Conservation (phyloP, 2,797 vertebrate genomes). For the Lepidocolaptes lacrymiger region DNA sequence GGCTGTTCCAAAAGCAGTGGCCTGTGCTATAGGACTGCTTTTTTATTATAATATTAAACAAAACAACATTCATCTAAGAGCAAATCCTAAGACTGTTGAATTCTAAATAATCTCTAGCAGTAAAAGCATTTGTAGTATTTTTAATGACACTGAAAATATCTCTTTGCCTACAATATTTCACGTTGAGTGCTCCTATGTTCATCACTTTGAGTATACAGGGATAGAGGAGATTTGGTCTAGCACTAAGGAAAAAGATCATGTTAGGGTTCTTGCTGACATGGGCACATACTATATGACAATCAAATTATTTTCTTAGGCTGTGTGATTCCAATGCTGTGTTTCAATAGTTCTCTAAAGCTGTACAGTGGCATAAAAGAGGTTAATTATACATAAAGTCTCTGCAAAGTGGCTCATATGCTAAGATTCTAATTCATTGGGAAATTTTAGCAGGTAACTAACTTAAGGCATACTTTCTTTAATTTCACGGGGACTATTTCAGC, state of each 20-base stretch:
- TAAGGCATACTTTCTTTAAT: not conserved
- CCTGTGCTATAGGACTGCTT: not conserved
- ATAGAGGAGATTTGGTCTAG: not conserved
- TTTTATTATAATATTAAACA: not conserved
- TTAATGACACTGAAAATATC: not conserved
- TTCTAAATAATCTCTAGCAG: not conserved
- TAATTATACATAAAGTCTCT: not conserved
- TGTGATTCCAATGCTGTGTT: not conserved
- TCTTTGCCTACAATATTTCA: not conserved
- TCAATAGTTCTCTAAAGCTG: not conserved
- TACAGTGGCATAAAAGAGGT: not conserved
- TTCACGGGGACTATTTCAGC: not conserved
- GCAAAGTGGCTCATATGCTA: not conserved
- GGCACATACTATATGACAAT: not conserved
- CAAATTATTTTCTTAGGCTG: not conserved
- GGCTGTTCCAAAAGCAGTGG: conserved; percentile 28
- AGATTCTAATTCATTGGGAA: not conserved
- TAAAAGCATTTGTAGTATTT: not conserved
- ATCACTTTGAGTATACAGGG: not conserved
- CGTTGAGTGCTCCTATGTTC: not conserved
- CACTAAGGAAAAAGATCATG: not conserved
- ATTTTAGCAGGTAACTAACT: not conserved
- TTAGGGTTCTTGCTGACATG: not conserved
- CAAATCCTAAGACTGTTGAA: not conserved
- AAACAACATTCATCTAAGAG: not conserved